Percentiles rank a stretch among this genome's conserved stretches.
Conservation (phyloP, 2,888 invertebrate genomes). For the Chrysotoxum bicinctum region DNA sequence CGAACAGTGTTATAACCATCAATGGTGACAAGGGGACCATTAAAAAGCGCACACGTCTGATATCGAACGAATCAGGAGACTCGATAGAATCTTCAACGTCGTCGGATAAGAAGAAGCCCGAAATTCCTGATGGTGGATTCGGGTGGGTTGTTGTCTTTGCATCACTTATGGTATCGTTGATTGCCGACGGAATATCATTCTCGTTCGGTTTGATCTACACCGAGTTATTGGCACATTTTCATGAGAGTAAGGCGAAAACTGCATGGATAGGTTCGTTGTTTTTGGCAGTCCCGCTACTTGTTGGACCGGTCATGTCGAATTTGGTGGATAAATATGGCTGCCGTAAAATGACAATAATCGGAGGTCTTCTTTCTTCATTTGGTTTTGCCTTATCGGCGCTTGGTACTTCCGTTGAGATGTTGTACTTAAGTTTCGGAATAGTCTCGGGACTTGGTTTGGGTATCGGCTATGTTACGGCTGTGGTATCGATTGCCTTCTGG, state of each 20-base stretch:
- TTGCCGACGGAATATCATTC: conserved; percentile 96
- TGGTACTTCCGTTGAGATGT: conserved; percentile 88
- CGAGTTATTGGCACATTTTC: conserved; percentile 90
- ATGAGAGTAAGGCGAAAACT: conserved; percentile 91
- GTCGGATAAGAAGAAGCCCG: conserved; percentile 79
- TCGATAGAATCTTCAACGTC: conserved; percentile 79
- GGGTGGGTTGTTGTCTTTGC: conserved; percentile 88
- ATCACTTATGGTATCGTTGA: conserved; percentile 92
- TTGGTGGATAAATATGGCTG: conserved; percentile 94
- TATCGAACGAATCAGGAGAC: conserved; percentile 80
- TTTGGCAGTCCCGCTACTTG: conserved; percentile 92
- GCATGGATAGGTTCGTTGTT: conserved; percentile 95
- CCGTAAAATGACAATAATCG: conserved; percentile 88
- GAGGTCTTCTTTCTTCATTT: conserved; percentile 87
- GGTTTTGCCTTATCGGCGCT: conserved; percentile 90
- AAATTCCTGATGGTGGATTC: conserved; percentile 81
- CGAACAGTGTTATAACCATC: conserved; percentile 76
- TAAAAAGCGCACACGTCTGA: conserved; percentile 78
- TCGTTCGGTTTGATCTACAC: conserved; percentile 95
- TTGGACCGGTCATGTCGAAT: conserved; percentile 92
- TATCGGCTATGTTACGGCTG: conserved; percentile 92
- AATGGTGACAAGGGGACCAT: conserved; percentile 73
- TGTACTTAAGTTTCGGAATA: conserved; percentile 93
- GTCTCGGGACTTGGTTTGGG: conserved; percentile 92
- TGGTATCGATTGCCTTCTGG: conserved; percentile 95